Evolutionary conservation across 1,140 invertebrate species (phyloP).

Genomic region (Lepidurus couesii): DNA sequence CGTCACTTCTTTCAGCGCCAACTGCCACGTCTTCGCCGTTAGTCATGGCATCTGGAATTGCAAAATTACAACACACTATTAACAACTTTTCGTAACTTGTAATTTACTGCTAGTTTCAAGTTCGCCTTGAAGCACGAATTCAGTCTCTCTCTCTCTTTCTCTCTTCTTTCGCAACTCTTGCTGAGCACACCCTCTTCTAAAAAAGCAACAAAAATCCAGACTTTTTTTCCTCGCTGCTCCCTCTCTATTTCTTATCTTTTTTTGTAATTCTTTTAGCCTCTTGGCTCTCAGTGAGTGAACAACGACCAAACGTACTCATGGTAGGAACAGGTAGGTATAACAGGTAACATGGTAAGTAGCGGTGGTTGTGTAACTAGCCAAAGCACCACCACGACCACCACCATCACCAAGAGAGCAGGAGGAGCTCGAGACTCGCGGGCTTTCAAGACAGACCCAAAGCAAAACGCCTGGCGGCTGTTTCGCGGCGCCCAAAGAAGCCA

Average conservation of each 20-base stretch:
- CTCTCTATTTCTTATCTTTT: background rate
- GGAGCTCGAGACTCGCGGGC: background rate
- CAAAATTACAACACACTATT: background rate
- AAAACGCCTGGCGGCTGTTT: conserved; percentile 8
- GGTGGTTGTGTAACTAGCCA: background rate
- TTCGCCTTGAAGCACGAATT: background rate
- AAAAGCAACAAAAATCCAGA: no score
- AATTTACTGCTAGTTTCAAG: background rate
- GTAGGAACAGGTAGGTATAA: background rate
- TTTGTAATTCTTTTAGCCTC: background rate
- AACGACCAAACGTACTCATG: background rate
- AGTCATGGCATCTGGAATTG: conserved; percentile 4
- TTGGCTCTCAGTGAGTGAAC: background rate
- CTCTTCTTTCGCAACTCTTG: no score
- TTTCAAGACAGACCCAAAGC: background rate
- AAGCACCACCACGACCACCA: background rate
- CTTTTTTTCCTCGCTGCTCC: background rate
- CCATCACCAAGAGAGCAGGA: background rate
- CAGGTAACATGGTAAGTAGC: background rate
- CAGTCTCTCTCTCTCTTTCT: no score
- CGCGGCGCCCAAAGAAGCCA: conserved; percentile 1
- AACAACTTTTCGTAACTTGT: background rate
- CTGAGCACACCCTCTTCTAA: background rate
- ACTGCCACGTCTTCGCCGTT: conserved; percentile 10
- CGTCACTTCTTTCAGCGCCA: conserved; percentile 15